Evolutionary conservation across 2,113 vertebrate species (phyloP).

Genomic region (Nothobranchius kuhntae): DNA sequence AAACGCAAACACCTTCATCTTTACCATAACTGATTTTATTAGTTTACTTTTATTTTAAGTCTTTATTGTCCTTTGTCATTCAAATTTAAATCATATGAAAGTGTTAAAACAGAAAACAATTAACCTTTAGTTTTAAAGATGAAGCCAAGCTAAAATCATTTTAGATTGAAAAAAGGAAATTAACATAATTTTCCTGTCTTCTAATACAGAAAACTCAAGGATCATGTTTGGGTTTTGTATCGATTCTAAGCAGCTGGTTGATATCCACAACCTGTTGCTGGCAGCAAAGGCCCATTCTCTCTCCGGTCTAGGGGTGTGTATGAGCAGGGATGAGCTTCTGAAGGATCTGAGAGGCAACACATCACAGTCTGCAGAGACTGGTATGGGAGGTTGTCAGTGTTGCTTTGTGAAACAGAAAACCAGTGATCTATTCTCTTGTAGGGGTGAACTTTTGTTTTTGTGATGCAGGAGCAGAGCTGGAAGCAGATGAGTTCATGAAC

Average conservation of each 20-base stretch:
- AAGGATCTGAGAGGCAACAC: constrained; percentile 65
- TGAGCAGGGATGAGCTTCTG: constrained; percentile 81
- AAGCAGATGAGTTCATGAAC: constrained; percentile 92
- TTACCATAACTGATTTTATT: too few relatives aligned
- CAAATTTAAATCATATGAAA: too few relatives aligned
- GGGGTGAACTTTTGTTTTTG: background rate
- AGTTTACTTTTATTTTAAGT: too few relatives aligned
- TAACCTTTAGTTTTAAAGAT: too few relatives aligned
- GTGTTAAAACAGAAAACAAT: too few relatives aligned
- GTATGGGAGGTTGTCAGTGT: constrained; percentile 18
- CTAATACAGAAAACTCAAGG: constrained; percentile 42
- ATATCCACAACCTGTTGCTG: constrained; percentile 77
- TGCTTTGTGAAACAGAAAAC: constrained; percentile 14
- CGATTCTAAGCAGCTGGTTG: constrained; percentile 80
- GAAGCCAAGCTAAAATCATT: too few relatives aligned
- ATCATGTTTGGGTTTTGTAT: constrained; percentile 84
- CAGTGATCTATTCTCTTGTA: background rate
- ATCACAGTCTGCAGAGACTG: constrained; percentile 41
- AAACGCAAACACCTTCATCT: too few relatives aligned
- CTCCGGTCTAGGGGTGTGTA: constrained; percentile 82
- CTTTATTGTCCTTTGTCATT: too few relatives aligned
- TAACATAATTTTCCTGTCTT: background rate
- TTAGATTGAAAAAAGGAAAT: too few relatives aligned
- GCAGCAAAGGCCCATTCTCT: constrained; percentile 83
- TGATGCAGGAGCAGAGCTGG: constrained; percentile 68